Evolutionary conservation across 2,888 invertebrate genomes (phyloP).

Genomic region (Campaea margaritaria): DNA sequence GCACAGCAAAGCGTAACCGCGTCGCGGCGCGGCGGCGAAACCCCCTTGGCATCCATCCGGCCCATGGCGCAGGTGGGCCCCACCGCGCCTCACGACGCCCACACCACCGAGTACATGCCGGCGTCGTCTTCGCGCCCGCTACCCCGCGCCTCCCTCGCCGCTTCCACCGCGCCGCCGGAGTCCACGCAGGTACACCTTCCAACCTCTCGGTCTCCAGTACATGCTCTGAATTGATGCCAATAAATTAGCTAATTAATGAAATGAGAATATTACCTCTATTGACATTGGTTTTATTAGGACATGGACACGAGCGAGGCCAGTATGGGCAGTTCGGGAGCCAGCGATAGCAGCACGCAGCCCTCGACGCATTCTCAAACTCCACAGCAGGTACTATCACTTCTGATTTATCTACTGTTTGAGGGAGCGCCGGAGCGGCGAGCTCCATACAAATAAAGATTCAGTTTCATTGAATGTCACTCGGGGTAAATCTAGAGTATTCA

Average conservation of each 20-base stretch:
- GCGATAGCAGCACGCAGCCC: constrained; percentile 75
- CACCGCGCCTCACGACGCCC: constrained; percentile 87
- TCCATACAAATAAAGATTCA: background rate
- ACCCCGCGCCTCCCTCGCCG: constrained; percentile 87
- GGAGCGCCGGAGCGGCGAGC: no score
- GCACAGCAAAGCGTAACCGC: constrained; percentile 81
- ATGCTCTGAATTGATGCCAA: no score
- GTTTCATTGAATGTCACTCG: no score
- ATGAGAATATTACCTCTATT: no score
- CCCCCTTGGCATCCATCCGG: constrained; percentile 95
- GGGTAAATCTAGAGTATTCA: no score
- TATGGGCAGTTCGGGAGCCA: constrained; percentile 75
- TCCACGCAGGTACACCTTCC: constrained; percentile 61
- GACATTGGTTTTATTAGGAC: constrained; percentile 54
- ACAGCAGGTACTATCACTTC: constrained; percentile 64
- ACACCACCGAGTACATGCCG: constrained; percentile 92
- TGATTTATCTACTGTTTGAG: background rate
- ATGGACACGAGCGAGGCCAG: constrained; percentile 81
- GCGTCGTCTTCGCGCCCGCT: constrained; percentile 90
- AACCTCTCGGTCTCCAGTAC: background rate
- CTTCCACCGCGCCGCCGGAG: constrained; percentile 86
- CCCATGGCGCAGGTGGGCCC: constrained; percentile 95
- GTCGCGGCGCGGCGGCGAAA: constrained; percentile 90
- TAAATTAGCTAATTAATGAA: no score
- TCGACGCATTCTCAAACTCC: constrained; percentile 76